phyloP scores from a whole-genome alignment of 2,888 invertebrate genomes.

The Branchipolynoe longqiensis region DNA sequence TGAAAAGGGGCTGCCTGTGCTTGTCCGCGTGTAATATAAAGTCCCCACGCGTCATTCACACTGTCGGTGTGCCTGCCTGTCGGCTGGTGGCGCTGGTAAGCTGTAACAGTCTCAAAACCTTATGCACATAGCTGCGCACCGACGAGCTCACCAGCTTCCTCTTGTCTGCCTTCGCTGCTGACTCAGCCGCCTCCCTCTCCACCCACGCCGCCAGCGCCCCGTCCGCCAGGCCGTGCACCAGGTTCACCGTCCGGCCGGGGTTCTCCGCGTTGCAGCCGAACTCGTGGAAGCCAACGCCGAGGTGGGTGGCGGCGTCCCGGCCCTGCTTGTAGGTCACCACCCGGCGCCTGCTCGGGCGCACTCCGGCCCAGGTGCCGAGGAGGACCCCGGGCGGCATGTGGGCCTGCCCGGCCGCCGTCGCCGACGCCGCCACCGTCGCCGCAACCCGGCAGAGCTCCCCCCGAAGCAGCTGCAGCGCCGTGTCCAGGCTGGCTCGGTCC shows the following conservation, averaged over 20 bases:
- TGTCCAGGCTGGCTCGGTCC: background rate
- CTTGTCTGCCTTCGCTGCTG: no score
- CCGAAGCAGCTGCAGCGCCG: background rate
- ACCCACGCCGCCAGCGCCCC: background rate
- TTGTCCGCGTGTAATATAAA: no score
- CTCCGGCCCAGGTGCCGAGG: constrained; percentile 21
- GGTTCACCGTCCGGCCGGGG: background rate
- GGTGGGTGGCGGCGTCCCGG: background rate
- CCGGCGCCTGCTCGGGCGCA: background rate
- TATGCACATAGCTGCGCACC: no score
- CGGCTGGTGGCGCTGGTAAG: no score
- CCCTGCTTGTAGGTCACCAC: constrained; percentile 35
- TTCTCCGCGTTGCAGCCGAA: background rate
- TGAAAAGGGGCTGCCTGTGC: no score
- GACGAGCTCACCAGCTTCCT: no score
- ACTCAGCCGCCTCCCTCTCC: no score
- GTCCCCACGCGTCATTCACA: no score
- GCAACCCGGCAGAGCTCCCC: background rate
- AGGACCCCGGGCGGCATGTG: no score
- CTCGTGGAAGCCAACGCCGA: constrained; percentile 3
- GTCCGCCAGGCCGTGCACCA: background rate
- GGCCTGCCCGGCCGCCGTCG: background rate
- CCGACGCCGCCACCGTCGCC: no score
- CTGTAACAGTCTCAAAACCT: no score
- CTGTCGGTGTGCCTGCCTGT: no score